Evolutionary conservation across 2,888 invertebrate species (phyloP), one percentile per base, ranked within the genome.

Genomic region (Candidula unifasciata): DNA sequence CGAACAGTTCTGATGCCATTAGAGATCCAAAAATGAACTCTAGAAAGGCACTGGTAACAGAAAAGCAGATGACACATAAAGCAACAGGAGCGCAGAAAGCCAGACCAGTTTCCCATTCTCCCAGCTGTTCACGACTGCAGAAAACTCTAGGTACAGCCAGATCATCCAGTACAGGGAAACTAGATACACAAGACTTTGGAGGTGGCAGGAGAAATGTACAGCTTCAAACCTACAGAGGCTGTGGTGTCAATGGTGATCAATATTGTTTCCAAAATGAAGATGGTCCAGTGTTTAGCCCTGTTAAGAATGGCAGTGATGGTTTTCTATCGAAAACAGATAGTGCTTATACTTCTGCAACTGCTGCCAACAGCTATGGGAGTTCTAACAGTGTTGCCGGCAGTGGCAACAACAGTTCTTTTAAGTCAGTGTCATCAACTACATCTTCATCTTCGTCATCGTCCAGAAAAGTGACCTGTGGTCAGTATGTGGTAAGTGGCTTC

Each of bases 401-500:
- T 60, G n/a, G n/a, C 44, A 27, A 69, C 71, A 83, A 77, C 33
- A 69, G 21, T 21, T 77, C 83, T 21, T 16, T 44, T 10, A 57
- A 66, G 24, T 79, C 84, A 1, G 44, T 64, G 8, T 52, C 83
- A 5, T 64, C 73, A 24, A 35, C 79, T 2, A 64, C 83, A 60
- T 82, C 82, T 10, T 76, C 82, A 21, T 83, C 83, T 0, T 83
- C 83, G 10, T 83, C 83, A 52, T 83, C 83, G 2, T 84, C 84
- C 27, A 79, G 57, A 52, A 80, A 73, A 44, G 76, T 60, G 10
- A 84, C 80, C 33, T 76, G 80, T 64, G 84, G 84, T n/a, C 79
- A 84, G 37, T 84, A 84, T 73, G 76, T 84, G 52, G 84, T 84
- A 76, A 80, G 64, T 68, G 64, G 73, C 57, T 83, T 71, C 83